Conservation (phyloP, 2,113 vertebrate species). For the Indicator indicator region DNA sequence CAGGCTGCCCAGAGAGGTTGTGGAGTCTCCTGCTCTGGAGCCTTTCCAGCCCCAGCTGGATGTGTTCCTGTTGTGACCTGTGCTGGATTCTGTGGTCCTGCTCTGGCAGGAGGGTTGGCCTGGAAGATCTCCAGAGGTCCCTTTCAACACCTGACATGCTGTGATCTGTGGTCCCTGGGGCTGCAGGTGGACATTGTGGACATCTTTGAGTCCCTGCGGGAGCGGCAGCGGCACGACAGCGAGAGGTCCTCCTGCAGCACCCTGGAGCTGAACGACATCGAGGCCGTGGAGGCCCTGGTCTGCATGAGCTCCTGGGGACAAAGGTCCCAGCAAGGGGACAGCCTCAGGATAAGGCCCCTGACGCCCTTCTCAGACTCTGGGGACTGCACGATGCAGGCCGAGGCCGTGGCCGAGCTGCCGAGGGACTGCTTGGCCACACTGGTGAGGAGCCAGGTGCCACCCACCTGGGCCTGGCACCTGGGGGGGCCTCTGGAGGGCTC, state of each 20-base stretch:
- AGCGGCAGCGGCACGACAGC: constrained; percentile 86
- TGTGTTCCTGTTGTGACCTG: too few relatives aligned
- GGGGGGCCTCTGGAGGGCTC: background rate
- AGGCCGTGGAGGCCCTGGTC: constrained; percentile 93
- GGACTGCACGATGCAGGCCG: constrained; percentile 79
- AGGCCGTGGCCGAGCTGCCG: constrained; percentile 68
- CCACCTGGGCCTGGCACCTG: background rate
- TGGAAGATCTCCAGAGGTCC: too few relatives aligned
- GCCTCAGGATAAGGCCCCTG: constrained; percentile 84
- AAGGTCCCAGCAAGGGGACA: constrained; percentile 79
- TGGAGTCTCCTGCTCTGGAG: too few relatives aligned
- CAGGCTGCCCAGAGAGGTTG: too few relatives aligned
- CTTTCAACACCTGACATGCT: too few relatives aligned
- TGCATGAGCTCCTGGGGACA: constrained; percentile 99
- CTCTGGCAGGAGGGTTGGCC: too few relatives aligned
- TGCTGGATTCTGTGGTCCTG: too few relatives aligned
- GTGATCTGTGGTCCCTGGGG: constrained; percentile 33
- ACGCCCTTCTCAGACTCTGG: constrained; percentile 95
- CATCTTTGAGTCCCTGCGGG: constrained; percentile 80
- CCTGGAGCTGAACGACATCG: constrained; percentile 91
- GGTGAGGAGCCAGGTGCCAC: constrained; percentile 76
- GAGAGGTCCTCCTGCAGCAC: constrained; percentile 81
- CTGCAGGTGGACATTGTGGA: constrained; percentile 84
- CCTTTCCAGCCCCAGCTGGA: too few relatives aligned
- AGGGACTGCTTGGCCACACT: constrained; percentile 90